phyloP scores from a whole-genome alignment of 2,888 invertebrate species.

The Orthosia cruda region DNA sequence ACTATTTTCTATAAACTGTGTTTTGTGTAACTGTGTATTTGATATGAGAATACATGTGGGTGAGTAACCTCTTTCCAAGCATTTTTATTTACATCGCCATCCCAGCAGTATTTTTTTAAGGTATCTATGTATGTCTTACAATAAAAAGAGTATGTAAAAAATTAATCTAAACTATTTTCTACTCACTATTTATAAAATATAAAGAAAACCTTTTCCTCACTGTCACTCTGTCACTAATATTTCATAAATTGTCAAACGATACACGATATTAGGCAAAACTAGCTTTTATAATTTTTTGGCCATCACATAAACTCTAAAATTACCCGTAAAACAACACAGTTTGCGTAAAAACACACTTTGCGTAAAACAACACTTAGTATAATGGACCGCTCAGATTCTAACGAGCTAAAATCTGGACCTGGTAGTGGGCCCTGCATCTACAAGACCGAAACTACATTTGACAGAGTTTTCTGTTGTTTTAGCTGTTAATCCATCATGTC shows the following conservation, averaged over 20 bases:
- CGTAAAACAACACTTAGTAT: background rate
- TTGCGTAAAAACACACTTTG: background rate
- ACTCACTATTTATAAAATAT: background rate
- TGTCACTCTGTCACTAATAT: background rate
- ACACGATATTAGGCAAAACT: background rate
- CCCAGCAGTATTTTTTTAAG: no score
- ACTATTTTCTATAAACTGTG: no score
- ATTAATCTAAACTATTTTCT: background rate
- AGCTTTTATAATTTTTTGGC: background rate
- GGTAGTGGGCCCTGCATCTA: background rate
- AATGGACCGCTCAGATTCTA: slow-evolving; percentile 28
- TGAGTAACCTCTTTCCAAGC: no score
- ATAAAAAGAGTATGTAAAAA: background rate
- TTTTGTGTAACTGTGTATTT: no score
- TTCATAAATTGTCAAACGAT: slow-evolving; percentile 7
- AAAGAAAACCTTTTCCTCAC: background rate
- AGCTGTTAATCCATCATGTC: slow-evolving; percentile 30
- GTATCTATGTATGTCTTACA: background rate
- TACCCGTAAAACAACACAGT: background rate
- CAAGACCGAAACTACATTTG: slow-evolving; percentile 10
- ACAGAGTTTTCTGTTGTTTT: background rate
- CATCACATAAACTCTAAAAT: background rate
- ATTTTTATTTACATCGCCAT: no score
- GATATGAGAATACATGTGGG: no score
- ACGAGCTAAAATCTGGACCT: background rate